A percentile compares a stretch with the other conserved stretches of the same genome.
These are phyloP conservation scores for Petaurus breviceps DNA, from an alignment of 2,113 vertebrate species.

Conservation along the genomic window DNA sequence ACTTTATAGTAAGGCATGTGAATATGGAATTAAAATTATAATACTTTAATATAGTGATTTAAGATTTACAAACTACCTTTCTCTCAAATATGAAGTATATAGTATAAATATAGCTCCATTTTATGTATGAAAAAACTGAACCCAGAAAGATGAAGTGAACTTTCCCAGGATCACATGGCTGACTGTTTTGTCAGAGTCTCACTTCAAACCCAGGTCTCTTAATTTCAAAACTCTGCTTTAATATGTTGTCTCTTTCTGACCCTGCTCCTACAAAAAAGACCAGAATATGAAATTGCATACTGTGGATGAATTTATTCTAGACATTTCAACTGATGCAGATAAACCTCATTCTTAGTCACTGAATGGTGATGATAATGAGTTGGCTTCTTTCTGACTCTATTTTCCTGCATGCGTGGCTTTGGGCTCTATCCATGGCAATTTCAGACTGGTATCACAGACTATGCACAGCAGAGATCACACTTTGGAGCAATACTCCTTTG, in stretches of 20 bases:
- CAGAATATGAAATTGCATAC: slow-evolving; percentile 14
- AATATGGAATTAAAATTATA: background rate
- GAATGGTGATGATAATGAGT: slow-evolving; percentile 49
- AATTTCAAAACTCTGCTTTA: background rate
- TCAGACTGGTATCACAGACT: background rate
- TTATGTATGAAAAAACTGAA: background rate
- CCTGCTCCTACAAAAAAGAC: background rate
- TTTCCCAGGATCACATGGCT: background rate
- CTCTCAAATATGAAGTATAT: background rate
- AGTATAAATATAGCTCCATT: background rate
- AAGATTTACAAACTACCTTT: background rate
- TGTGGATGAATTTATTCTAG: slow-evolving; percentile 54
- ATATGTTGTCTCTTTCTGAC: background rate
- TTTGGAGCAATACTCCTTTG: slow-evolving; percentile 29
- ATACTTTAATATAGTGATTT: background rate
- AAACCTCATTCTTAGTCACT: slow-evolving; percentile 50
- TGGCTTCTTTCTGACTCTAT: slow-evolving; percentile 18
- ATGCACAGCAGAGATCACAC: background rate
- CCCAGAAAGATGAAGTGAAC: background rate
- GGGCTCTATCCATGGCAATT: background rate
- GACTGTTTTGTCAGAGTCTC: background rate
- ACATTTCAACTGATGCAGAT: slow-evolving; percentile 55
- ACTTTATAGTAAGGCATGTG: background rate
- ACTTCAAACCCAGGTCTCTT: background rate
- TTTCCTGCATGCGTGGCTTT: slow-evolving; percentile 8